These are phyloP conservation scores for Anorthoa munda DNA, from an alignment of 2,888 invertebrate genomes.

Conservation along the genomic window DNA sequence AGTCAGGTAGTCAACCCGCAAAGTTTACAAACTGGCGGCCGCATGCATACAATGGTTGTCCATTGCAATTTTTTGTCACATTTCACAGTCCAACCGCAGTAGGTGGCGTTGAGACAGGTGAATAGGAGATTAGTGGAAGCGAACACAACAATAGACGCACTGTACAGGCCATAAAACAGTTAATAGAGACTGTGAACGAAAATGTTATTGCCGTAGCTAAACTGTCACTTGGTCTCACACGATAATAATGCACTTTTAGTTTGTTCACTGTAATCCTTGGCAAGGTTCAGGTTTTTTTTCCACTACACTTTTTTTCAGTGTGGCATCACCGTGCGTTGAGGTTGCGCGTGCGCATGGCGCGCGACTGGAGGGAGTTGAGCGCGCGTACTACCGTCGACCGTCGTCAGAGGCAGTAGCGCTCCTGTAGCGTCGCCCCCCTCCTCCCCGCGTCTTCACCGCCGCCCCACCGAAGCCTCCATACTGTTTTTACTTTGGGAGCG, in stretches of 20 bases:
- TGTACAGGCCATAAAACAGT: conserved; percentile 88
- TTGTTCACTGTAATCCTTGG: conserved; percentile 86
- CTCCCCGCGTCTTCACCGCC: conserved; percentile 66
- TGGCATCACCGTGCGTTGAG: conserved; percentile 74
- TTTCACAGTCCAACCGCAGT: conserved; percentile 88
- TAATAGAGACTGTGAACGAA: conserved; percentile 80
- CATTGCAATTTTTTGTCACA: conserved; percentile 91
- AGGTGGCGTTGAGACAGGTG: conserved; percentile 85
- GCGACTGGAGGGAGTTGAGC: conserved; percentile 87
- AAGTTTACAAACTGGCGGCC: conserved; percentile 87
- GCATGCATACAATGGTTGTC: conserved; percentile 79
- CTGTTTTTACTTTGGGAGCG: conserved; percentile 86
- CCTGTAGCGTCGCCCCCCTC: conserved; percentile 80
- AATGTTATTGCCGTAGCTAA: conserved; percentile 77
- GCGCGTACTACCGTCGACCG: conserved; percentile 88
- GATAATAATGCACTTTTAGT: conserved; percentile 65
- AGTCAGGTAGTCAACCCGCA: conserved; percentile 88
- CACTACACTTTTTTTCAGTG: conserved; percentile 71
- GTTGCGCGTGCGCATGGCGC: conserved; percentile 87
- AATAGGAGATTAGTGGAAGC: conserved; percentile 87
- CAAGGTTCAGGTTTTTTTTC: conserved; percentile 67
- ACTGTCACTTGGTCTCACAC: conserved; percentile 74
- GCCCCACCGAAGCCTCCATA: conserved; percentile 82
- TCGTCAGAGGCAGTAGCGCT: conserved; percentile 89
- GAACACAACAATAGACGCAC: conserved; percentile 88